These are phyloP conservation scores for Cecidostiba fungosa DNA, from an alignment of 2,888 invertebrate species.

Conservation along the genomic window DNA sequence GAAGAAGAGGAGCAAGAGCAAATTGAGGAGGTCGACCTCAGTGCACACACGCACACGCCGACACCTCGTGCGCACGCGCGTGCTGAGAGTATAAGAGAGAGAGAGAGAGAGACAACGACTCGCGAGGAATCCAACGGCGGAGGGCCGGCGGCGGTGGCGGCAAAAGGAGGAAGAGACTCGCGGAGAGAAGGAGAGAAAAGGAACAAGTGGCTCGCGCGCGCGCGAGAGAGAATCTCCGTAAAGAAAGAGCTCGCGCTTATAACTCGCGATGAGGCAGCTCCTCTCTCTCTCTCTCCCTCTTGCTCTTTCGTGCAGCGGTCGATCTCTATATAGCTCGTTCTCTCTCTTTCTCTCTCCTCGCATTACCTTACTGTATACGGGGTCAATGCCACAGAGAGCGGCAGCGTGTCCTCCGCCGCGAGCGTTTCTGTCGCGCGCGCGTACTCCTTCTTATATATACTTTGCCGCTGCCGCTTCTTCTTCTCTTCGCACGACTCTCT, in stretches of 20 bases:
- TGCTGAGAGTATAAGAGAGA: not conserved
- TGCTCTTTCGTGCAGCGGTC: slow-evolving; percentile 11
- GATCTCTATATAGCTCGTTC: slow-evolving; percentile 25
- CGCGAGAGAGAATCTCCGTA: slow-evolving; percentile 54
- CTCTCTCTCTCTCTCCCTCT: slow-evolving; percentile 42
- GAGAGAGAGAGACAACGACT: slow-evolving; percentile 62
- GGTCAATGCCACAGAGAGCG: slow-evolving; percentile 64
- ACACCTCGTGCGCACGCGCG: slow-evolving; percentile 44
- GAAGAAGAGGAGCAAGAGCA: slow-evolving; percentile 54
- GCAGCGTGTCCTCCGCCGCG: slow-evolving; percentile 61
- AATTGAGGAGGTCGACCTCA: slow-evolving; percentile 63
- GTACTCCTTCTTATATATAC: slow-evolving; percentile 53
- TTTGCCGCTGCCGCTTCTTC: slow-evolving; percentile 41
- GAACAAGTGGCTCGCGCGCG: slow-evolving; percentile 60
- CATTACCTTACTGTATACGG: slow-evolving; percentile 65
- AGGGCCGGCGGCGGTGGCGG: slow-evolving; percentile 1
- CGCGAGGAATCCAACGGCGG: slow-evolving; percentile 58
- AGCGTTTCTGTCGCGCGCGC: slow-evolving; percentile 55
- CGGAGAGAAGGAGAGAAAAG: slow-evolving; percentile 43
- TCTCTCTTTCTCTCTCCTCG: slow-evolving; percentile 47
- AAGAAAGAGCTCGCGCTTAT: slow-evolving; percentile 62
- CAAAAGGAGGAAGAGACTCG: slow-evolving; percentile 13
- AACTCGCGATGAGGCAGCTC: slow-evolving; percentile 57
- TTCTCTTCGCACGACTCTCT: slow-evolving; percentile 47
- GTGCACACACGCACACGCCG: slow-evolving; percentile 38